Conservation (phyloP, 2,888 invertebrate species). For the Opisthograptis luteolata region DNA sequence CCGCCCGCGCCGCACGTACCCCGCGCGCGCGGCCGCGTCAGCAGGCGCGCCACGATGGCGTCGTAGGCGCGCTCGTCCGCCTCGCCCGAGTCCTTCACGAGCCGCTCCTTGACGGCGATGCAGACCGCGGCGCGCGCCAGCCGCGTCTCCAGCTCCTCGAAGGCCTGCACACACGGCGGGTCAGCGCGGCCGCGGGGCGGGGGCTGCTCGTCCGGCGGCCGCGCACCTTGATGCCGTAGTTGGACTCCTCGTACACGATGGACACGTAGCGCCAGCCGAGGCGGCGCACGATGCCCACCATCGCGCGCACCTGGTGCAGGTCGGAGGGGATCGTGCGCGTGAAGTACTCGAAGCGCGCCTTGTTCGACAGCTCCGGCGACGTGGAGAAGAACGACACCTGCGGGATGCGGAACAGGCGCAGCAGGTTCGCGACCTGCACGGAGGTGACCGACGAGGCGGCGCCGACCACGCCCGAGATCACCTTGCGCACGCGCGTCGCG, state of each 20-base stretch:
- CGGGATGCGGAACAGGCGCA: constrained; percentile 89
- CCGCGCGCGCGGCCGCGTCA: constrained; percentile 93
- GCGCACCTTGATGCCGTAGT: constrained; percentile 95
- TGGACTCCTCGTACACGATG: constrained; percentile 97
- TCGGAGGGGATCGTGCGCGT: constrained; percentile 97
- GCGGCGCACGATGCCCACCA: constrained; percentile 95
- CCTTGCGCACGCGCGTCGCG: constrained; percentile 89
- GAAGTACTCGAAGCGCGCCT: constrained; percentile 97
- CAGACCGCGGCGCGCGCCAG: constrained; percentile 93
- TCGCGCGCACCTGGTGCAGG: constrained; percentile 96
- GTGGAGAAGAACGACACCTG: constrained; percentile 99
- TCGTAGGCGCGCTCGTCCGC: constrained; percentile 95
- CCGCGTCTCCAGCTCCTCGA: constrained; percentile 95
- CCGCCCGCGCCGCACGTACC: constrained; percentile 81
- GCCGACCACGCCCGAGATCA: constrained; percentile 62
- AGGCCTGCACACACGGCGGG: too few species aligned
- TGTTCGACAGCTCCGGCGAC: constrained; percentile 96
- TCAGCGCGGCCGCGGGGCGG: too few species aligned
- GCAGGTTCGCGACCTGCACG: constrained; percentile 94
- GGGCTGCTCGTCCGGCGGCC: too few species aligned
- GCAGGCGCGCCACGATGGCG: constrained; percentile 91
- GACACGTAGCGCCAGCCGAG: constrained; percentile 97
- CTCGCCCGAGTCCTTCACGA: constrained; percentile 97
- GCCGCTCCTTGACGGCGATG: constrained; percentile 96
- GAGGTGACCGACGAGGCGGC: constrained; percentile 94